Base-by-base conservation (phyloP, 1,140 invertebrate species). In the Zaprionus davidi region DNA sequence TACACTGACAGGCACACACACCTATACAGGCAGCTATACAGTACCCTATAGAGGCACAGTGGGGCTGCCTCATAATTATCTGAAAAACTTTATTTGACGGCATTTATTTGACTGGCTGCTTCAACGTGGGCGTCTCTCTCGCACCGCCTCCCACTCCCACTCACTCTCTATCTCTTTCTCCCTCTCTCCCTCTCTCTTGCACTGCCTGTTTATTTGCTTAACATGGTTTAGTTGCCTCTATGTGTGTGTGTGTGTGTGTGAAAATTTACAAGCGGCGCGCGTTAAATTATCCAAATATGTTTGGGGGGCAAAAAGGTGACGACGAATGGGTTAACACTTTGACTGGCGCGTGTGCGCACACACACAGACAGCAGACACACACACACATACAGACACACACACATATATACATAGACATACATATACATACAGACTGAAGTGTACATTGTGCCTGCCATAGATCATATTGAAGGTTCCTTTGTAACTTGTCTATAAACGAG, bases 271-370 rank as follows among this genome's bases (percentile, higher is more conserved):
- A 88, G 84, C 85, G 68, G 36, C 81, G 84, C 80, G 84, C 84
- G 84, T 79, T 88, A 88, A 88, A 88, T 88, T 90, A 88, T 85
- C 85, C 80, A 90, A 88, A 90, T 88, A 88, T 88, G 85, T 88
- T 90, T 90, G 78, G 67, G 70, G 82, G 76, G 78, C 84, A 88
- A 74, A 84, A 84, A 88, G 84, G 84, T 88, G 84, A 90, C 84
- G 81, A 79, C 84, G 84, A 88, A 87, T 85, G 85, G 81, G 69
- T 90, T 85, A 88, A 88, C 84, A 88, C 84, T 90, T 88, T 73
- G 66, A 64, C 70, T 81, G 28, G 12, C 44, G 41, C 57, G 56
- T 56, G 66, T 67, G 36, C 38, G 34, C 31, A 24, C 24, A 26
- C 11, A 49, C 11, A 49, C 28, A n/a, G n/a, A 57, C 17, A 36